phyloP scores from a whole-genome alignment of 2,113 vertebrate genomes.

The Colius striatus region DNA sequence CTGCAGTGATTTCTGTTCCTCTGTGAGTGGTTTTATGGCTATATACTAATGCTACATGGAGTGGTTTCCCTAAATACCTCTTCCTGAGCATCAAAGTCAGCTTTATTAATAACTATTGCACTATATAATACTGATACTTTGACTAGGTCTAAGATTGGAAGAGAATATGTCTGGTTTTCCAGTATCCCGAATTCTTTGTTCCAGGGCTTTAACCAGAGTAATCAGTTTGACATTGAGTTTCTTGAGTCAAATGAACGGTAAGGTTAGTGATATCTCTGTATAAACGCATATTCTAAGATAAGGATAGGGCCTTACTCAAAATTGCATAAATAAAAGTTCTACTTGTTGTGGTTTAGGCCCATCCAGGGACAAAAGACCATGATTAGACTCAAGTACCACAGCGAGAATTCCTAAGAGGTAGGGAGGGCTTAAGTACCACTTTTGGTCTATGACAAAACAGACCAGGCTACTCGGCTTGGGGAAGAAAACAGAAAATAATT shows the following conservation, averaged over 20 bases:
- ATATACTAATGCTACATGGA: not conserved
- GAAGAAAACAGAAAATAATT: no score
- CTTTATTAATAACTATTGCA: not conserved
- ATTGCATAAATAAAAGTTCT: not conserved
- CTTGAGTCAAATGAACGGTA: not conserved
- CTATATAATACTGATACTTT: not conserved
- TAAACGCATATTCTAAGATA: not conserved
- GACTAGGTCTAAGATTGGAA: not conserved
- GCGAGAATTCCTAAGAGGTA: no score
- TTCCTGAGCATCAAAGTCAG: not conserved
- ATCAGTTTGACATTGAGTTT: not conserved
- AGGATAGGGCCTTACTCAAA: not conserved
- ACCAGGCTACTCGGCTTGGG: no score
- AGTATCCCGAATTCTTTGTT: not conserved
- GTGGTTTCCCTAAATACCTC: not conserved
- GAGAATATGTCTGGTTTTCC: not conserved
- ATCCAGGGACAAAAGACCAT: no score
- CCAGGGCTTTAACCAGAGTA: not conserved
- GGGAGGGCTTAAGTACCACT: no score
- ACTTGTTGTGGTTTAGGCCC: no score
- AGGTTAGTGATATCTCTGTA: not conserved
- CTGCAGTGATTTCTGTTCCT: not conserved
- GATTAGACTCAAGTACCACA: no score
- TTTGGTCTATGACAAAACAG: no score
- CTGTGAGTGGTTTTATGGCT: not conserved